These are phyloP conservation scores for Liasis olivaceus DNA, from an alignment of 2,797 vertebrate species.

Conservation along the genomic window DNA sequence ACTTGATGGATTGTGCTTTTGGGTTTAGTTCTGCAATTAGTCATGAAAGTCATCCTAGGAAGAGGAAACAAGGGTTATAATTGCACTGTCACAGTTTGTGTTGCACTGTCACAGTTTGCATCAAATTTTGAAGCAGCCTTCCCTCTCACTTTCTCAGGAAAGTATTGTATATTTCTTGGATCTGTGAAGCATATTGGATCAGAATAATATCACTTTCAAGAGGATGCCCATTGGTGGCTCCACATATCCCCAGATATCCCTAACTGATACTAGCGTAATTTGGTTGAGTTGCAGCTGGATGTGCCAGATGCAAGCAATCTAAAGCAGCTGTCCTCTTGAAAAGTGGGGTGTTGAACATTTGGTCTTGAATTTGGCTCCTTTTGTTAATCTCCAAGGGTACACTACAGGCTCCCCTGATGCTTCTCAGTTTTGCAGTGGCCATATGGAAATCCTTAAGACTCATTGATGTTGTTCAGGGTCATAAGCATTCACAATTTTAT, in stretches of 20 bases:
- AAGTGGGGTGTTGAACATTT: constrained; percentile 2
- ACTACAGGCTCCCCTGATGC: accelerated
- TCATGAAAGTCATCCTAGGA: background rate
- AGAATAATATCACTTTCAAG: background rate
- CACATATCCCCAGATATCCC: background rate
- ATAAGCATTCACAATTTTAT: constrained; percentile 19
- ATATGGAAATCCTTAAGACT: background rate
- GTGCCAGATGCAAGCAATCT: background rate
- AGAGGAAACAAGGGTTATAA: background rate
- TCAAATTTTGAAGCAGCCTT: background rate
- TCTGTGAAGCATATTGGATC: background rate
- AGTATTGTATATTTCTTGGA: background rate
- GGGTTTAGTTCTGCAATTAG: background rate
- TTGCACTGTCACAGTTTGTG: background rate
- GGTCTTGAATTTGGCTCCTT: constrained; percentile 23
- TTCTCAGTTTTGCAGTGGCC: constrained; percentile 1
- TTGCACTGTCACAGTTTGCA: background rate
- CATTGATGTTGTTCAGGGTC: constrained; percentile 11
- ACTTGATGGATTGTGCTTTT: background rate
- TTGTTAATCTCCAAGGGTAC: constrained; percentile 14
- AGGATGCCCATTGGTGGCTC: background rate
- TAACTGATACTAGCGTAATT: background rate
- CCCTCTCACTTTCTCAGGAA: background rate
- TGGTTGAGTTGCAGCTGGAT: background rate
- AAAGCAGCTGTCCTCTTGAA: constrained; percentile 10